phyloP scores from a whole-genome alignment of 2,797 vertebrate genomes.

The Halcyon chelicuti region DNA sequence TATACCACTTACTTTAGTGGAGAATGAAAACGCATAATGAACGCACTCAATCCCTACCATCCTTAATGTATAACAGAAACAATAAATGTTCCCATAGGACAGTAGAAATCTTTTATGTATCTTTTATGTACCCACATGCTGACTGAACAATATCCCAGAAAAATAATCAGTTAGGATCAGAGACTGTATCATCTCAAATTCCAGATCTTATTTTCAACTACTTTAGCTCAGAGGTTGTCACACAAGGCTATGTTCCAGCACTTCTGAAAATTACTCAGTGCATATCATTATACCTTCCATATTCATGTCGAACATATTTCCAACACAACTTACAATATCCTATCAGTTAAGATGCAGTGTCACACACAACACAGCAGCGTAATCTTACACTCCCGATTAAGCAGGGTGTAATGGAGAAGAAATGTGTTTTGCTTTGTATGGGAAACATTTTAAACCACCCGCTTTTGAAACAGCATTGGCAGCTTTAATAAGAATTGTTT shows the following conservation, averaged over 20 bases:
- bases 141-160: conserved; percentile 38
- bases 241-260: conserved; percentile 19
- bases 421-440: conserved; percentile 60
- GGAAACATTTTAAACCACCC: conserved; percentile 69
- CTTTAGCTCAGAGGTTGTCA: conserved; percentile 57
- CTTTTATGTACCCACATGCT: background rate
- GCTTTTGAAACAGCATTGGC: conserved; percentile 71
- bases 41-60: background rate
- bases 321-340: conserved; percentile 57
- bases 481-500: conserved; percentile 73
- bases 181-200: conserved; percentile 66
- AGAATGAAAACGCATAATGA: background rate
- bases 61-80: background rate
- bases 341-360: conserved; percentile 48
- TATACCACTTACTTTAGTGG: background rate
- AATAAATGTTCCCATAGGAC: background rate
- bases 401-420: conserved; percentile 36
- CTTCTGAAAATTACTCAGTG: conserved; percentile 63
- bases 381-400: conserved; percentile 62
- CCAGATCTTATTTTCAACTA: conserved; percentile 61
- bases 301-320: conserved; percentile 66
- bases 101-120: background rate
- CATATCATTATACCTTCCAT: conserved; percentile 54
- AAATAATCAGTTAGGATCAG: conserved; percentile 70
- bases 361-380: conserved; percentile 25